These are phyloP conservation scores for Anguilla japonica DNA, from an alignment of 2,113 vertebrate species.

Conservation along the genomic window DNA sequence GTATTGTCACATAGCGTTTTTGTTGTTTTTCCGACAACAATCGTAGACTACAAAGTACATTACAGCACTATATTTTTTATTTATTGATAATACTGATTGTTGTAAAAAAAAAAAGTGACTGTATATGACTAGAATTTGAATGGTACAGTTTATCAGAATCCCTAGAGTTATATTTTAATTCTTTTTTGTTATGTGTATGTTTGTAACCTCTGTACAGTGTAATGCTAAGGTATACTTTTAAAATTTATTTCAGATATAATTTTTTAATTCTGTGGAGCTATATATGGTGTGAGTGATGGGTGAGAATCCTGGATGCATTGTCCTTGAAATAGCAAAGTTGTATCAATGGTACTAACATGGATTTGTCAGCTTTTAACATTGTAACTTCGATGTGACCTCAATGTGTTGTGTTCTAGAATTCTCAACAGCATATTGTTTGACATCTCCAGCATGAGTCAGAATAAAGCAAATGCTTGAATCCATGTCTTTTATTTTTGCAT, in stretches of 20 bases:
- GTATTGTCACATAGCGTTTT: constrained; percentile 51
- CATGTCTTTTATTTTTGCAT: constrained; percentile 20
- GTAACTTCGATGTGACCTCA: not conserved
- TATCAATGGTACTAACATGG: constrained; percentile 4
- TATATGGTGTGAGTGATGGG: constrained; percentile 10
- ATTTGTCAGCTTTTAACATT: not conserved
- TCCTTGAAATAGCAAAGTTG: constrained; percentile 15
- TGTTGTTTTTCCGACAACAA: constrained; percentile 51
- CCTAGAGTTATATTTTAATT: constrained; percentile 33
- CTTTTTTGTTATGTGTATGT: constrained; percentile 35
- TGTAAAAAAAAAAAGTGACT: constrained; percentile 40
- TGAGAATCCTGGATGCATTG: constrained; percentile 20
- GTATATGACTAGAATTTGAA: constrained; percentile 34
- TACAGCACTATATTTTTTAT: constrained; percentile 49
- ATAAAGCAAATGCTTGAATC: constrained; percentile 10
- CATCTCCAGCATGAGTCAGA: constrained; percentile 19
- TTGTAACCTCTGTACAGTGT: constrained; percentile 36
- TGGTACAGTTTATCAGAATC: constrained; percentile 32
- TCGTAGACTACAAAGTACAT: constrained; percentile 60
- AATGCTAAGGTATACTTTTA: constrained; percentile 35
- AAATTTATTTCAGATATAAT: constrained; percentile 36
- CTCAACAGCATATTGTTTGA: not conserved
- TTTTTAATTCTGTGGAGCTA: constrained; percentile 26
- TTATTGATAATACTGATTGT: constrained; percentile 56
- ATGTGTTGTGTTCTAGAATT: not conserved